Base-by-base conservation (phyloP, 2,888 invertebrate genomes). In the Eupelmus urozonus region DNA sequence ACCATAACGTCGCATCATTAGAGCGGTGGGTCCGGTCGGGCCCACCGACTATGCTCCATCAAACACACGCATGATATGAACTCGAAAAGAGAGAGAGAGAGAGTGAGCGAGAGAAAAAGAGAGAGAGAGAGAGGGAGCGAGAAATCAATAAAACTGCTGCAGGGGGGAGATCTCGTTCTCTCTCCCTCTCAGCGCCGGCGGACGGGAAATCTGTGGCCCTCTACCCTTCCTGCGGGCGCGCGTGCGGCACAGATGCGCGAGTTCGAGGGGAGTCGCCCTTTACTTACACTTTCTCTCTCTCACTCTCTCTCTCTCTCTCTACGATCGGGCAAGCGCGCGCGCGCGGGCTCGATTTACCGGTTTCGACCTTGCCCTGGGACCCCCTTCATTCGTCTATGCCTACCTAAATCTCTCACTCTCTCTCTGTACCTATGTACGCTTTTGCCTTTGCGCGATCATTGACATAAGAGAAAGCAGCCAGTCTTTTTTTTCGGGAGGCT, bases 91-190 rank as follows among this genome's bases (percentile, higher is more conserved):
- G 9, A 34, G 9, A 34, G 9, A 34, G 9, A 34, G 34, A 34
- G 9, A 34, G 9, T 34, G 9, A n/a, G n/a, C n/a, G n/a, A n/a
- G n/a, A n/a, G 9, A 34, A 5, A 34, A 34, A 34, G 3, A 34
- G 9, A 45, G 45, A 45, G 45, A 45, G 45, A 7, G 2, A 45
- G 13, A 45, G 45, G 13, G 45, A 13, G 55, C 55, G 72, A 67
- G 72, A 73, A 78, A 78, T 78, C 77, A 73, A 78, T 78, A 78
- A 73, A 71, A 78, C 60, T 70, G 11, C 53, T 49, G 42, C 57
- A 23, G 62, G 20, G 72, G 23, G 69, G 57, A 13, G 67, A 16
- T 1, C 13, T 13, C 16, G 9, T 45, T 45, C 45, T 45, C 45
- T 45, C 13, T 45, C 16, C 13, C 45, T 45, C 16, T 45, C 16